Base-by-base conservation (phyloP, 2,888 invertebrate genomes). In the Stegophylla sp. region DNA sequence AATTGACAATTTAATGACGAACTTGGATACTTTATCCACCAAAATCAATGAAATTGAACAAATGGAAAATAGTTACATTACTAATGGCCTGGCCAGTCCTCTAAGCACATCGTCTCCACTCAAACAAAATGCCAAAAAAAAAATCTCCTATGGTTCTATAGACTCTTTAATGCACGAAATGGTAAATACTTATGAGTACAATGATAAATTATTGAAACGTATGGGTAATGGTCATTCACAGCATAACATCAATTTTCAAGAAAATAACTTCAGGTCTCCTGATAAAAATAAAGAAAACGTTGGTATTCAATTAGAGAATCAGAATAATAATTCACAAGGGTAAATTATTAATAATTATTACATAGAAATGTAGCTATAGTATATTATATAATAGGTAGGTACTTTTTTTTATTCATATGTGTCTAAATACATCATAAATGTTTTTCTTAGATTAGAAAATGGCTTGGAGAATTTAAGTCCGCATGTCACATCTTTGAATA, bases 1-100 rank as follows among this genome's bases (percentile, higher is more conserved):
- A 45, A 61, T 79, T 79, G 51, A 79, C 71, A 48, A 79, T 71
- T 79, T 79, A 71, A 61, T 79, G 20, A 79, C 69, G 17, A 79
- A 79, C 3, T 71, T 79, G 23, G 79, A 79, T 34, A 48, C 69
- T 17, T 63, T 79, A 23, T 59, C 79, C 17, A 41, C 17, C 63
- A 69, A 79, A 41, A 69, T 79, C 61, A 51, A 79, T 61, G 61
- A 63, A 48, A 79, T 79, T 41, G 79, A 79, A 71, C 43, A 71
- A 17, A 79, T 79, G 79, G 79, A 79, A 51, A 79, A 45, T 9
- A 79, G 69, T 51, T 79, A 61, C 2, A 63, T 71, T 17, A 79
- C 48, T 17, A 79, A 79, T 51, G 71, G 71, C 3, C 26, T 79
- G n/a, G 28, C 69, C 4, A 79, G 79, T 71, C 79, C 79, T 10